Base-by-base conservation (phyloP, 2,888 invertebrate genomes). In the Diarsia mendica region DNA sequence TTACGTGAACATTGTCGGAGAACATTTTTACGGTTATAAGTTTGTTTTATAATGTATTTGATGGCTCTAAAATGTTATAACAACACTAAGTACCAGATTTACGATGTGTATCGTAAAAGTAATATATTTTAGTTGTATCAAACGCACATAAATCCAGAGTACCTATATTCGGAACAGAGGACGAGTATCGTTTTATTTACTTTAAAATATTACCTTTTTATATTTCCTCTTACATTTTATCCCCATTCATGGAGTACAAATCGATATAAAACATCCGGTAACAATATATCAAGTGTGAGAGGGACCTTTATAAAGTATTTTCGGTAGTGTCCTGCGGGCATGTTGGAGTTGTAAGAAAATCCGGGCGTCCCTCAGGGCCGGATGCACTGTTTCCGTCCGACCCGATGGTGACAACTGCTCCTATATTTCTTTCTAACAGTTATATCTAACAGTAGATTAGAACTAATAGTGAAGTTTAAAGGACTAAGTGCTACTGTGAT, bases 261-360 rank as follows among this genome's bases (percentile, higher is more conserved):
- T 93, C 91, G 92, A 93, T 93, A 92, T 91, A 90, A 91, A 93
- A 90, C 90, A 91, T 93, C 93, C 92, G 91, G 90, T 88, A 90
- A 90, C 92, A 92, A 93, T 93, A 92, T 92, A 93, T 94, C 92
- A 92, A 88, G 90, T 89, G 90, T 87, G 87, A 89, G 90, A 89
- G 85, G 87, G 87, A 89, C 90, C 90, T 91, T 89, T 93, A 90
- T 92, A 92, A 92, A 92, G 92, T 93, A 92, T 94, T 93, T 93
- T 89, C 89, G 90, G 89, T 83, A 87, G 88, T 92, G 91, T 92
- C 92, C 93, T 91, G 92, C 89, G 92, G 94, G 92, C 88, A 80
- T 91, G 91, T 90, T 86, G 89, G 90, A 88, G 89, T 88, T 90
- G 90, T 90, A 90, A 92, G 92, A 91, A 90, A 91, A 90, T 89